A percentile compares a stretch with the other conserved stretches of the same genome.
Evolutionary conservation across 2,888 invertebrate species (phyloP).

Genomic region (Diploptera punctata): DNA sequence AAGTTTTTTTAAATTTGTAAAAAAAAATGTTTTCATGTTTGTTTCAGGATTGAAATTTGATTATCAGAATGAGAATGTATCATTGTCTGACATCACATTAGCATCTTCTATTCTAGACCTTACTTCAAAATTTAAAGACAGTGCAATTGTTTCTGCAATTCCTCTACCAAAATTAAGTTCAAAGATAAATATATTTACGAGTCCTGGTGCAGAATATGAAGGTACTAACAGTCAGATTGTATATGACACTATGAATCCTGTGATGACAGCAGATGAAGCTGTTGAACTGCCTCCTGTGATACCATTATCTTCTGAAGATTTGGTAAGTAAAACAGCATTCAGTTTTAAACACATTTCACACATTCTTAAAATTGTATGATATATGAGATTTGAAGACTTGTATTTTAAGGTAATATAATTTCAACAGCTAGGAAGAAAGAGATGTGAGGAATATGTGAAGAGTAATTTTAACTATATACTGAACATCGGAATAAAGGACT

Average conservation of each 20-base stretch:
- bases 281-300: slow-evolving; percentile 71
- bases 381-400: too few relatives aligned
- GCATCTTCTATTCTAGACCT: slow-evolving; percentile 51
- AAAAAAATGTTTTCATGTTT: too few relatives aligned
- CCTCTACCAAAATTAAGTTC: slow-evolving; percentile 51
- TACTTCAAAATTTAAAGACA: slow-evolving; percentile 54
- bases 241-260: not conserved
- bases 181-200: slow-evolving; percentile 12
- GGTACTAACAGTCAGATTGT: not conserved
- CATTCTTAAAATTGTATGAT: too few relatives aligned
- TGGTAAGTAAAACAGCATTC: too few relatives aligned
- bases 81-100: slow-evolving; percentile 33
- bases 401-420: too few relatives aligned
- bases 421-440: too few relatives aligned
- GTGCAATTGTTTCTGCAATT: slow-evolving; percentile 52
- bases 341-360: too few relatives aligned
- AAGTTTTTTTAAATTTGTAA: too few relatives aligned
- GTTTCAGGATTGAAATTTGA: slow-evolving; percentile 29
- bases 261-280: slow-evolving; percentile 74
- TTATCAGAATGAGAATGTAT: slow-evolving; percentile 18
- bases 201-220: not conserved
- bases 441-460: too few relatives aligned
- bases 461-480: too few relatives aligned
- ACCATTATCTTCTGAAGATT: slow-evolving; percentile 43
- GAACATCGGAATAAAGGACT: too few relatives aligned